Evolutionary conservation across 2,113 vertebrate genomes (phyloP), one percentile per base, ranked within the genome.

Genomic region (Balaeniceps rex): DNA sequence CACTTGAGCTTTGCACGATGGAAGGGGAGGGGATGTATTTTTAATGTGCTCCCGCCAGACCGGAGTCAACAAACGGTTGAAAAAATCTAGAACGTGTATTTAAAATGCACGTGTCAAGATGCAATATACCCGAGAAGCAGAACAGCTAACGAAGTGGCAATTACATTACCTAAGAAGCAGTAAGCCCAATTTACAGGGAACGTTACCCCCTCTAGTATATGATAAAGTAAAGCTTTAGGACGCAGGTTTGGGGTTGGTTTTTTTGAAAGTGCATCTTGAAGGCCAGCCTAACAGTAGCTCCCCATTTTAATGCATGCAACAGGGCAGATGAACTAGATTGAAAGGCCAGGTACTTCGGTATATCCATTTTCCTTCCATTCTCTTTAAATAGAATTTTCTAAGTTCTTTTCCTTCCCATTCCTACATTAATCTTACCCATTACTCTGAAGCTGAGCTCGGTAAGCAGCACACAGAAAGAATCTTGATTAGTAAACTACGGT

Each of bases 41-140:
- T 33, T 9, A 69, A 46, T 0, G 0, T 0, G 28, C 12, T 23
- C 6, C 42, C 0, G 0, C 57, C 80, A 10, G 22, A 49, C 2
- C 4, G 0, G 13, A 44, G 46, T 6, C 15, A 60, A 25, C 7
- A 40, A 58, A n/a, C 14, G 12, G 0, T 4, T 26, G 52, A 54
- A 17, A 55, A 71, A 60, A 40, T 28, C 47, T 17, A 19, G 11
- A 9, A 21, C 0, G 4, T 15, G 29, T 17, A 12, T 31, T 74
- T 22, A 9, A 69, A 88, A 83, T 64, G n/a, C 3, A 24, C 60
- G 5, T 2, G 7, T 13, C 12, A 2, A 49, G 49, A 42, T 23
- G 19, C 29, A 26, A 52, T 0, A 23, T 2, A 18, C 33, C 34
- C 11, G 23, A 80, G 68, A 19, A 44, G 63, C 21, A 34, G 40